Conservation (phyloP, 2,888 invertebrate species). For the Operophtera brumata region DNA sequence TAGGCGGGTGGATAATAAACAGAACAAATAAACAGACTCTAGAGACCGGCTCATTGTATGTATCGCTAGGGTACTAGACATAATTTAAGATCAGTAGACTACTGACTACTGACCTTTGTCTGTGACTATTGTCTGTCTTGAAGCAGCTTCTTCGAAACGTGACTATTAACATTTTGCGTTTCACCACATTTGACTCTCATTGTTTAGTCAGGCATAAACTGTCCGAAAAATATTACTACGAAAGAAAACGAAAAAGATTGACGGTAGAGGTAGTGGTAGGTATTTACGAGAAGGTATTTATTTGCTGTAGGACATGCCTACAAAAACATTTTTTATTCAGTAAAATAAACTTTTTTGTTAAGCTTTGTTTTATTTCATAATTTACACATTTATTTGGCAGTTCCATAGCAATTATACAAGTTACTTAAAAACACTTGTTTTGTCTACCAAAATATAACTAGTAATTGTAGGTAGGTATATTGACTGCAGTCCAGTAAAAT, state of each 20-base stretch:
- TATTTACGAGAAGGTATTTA: too few relatives aligned
- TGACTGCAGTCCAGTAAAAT: neutral
- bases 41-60: slow-evolving; percentile 16
- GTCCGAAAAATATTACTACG: too few relatives aligned
- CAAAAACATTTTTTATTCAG: too few relatives aligned
- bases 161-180: too few relatives aligned
- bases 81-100: slow-evolving; percentile 7
- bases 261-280: too few relatives aligned
- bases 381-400: slow-evolving; percentile 71
- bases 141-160: too few relatives aligned
- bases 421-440: slow-evolving; percentile 46
- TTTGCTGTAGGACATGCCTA: too few relatives aligned
- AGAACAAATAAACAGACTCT: slow-evolving; percentile 10
- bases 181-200: too few relatives aligned
- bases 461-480: neutral
- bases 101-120: slow-evolving; percentile 2
- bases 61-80: slow-evolving; percentile 5
- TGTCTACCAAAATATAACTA: slow-evolving; percentile 25
- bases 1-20: slow-evolving; percentile 7
- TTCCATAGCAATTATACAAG: slow-evolving; percentile 53
- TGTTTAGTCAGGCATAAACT: too few relatives aligned
- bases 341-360: slow-evolving; percentile 19
- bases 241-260: too few relatives aligned
- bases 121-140: neutral
- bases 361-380: slow-evolving; percentile 64